A percentile compares a stretch with the other conserved stretches of the same genome.
Evolutionary conservation across 1,140 invertebrate genomes (phyloP).

Genomic region (Drosophila nannoptera): DNA sequence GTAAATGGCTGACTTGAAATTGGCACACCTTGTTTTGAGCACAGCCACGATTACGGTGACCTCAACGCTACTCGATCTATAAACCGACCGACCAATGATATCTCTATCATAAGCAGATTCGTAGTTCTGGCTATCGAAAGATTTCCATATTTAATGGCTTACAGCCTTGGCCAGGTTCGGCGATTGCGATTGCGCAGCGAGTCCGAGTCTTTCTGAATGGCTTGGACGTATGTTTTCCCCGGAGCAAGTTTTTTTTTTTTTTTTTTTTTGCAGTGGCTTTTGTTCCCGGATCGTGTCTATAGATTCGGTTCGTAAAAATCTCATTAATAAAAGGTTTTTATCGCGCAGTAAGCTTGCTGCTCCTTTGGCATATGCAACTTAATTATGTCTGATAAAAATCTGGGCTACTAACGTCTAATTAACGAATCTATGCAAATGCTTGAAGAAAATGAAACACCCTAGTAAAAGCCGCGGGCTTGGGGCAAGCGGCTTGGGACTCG

Average conservation of each 20-base stretch:
- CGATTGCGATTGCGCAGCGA: constrained; percentile 62
- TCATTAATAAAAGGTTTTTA: constrained; percentile 68
- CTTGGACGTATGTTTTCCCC: constrained; percentile 38
- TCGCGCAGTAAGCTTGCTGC: constrained; percentile 45
- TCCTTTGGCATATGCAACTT: constrained; percentile 62
- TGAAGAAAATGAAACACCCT: constrained; percentile 10
- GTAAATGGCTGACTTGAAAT: neutral
- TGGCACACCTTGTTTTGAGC: neutral
- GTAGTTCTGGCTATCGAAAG: constrained; percentile 38
- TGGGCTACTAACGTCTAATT: constrained; percentile 53
- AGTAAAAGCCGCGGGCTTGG: neutral
- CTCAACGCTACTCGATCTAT: neutral
- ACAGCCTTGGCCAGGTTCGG: constrained; percentile 61
- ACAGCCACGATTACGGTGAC: neutral
- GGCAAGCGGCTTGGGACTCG: no score
- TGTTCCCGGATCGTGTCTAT: constrained; percentile 20
- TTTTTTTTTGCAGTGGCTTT: constrained; percentile 25
- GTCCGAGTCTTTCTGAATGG: constrained; percentile 32
- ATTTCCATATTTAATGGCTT: constrained; percentile 63
- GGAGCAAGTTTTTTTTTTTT: constrained; percentile 9
- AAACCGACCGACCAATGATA: neutral
- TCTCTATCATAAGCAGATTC: constrained; percentile 7
- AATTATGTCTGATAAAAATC: constrained; percentile 62
- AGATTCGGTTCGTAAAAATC: constrained; percentile 53
- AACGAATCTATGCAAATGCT: constrained; percentile 72